These are phyloP conservation scores for Cepphus grylle DNA, from an alignment of 2,113 vertebrate genomes.

Conservation along the genomic window DNA sequence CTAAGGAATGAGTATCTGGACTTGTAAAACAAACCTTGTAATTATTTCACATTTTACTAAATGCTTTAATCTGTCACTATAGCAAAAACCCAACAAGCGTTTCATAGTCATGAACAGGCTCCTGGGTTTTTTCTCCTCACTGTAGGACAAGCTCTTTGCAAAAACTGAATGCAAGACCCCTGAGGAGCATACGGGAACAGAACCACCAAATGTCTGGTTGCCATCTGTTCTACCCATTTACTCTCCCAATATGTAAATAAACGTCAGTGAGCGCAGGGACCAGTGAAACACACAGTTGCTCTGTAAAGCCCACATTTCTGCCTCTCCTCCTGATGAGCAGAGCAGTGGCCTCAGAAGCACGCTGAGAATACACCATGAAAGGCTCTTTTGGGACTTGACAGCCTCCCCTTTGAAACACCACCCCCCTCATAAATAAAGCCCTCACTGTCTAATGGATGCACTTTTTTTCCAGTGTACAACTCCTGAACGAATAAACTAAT, in stretches of 20 bases:
- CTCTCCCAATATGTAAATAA: slow-evolving; percentile 80
- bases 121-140: slow-evolving; percentile 47
- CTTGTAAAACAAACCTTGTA: slow-evolving; percentile 58
- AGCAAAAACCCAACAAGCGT: slow-evolving; percentile 54
- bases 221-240: slow-evolving; percentile 82
- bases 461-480: slow-evolving; percentile 66
- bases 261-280: slow-evolving; percentile 69
- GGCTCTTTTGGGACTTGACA: slow-evolving; percentile 66
- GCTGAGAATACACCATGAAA: slow-evolving; percentile 67
- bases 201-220: slow-evolving; percentile 74
- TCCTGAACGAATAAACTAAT: slow-evolving; percentile 70
- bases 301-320: slow-evolving; percentile 75
- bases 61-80: slow-evolving; percentile 57
- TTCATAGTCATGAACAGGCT: slow-evolving; percentile 57
- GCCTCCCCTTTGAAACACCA: slow-evolving; percentile 62
- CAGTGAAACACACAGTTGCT: slow-evolving; percentile 70
- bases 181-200: slow-evolving; percentile 67
- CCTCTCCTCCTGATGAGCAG: slow-evolving; percentile 73
- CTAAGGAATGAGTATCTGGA: slow-evolving; percentile 1
- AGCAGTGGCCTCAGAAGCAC: slow-evolving; percentile 68
- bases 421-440: slow-evolving; percentile 70
- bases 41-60: slow-evolving; percentile 61
- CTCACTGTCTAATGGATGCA: slow-evolving; percentile 70
- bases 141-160: slow-evolving; percentile 67
- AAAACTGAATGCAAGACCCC: slow-evolving; percentile 72